Evolutionary conservation across 2,888 invertebrate genomes (phyloP), one percentile per base, ranked within the genome.

Genomic region (Prosapia bicincta): DNA sequence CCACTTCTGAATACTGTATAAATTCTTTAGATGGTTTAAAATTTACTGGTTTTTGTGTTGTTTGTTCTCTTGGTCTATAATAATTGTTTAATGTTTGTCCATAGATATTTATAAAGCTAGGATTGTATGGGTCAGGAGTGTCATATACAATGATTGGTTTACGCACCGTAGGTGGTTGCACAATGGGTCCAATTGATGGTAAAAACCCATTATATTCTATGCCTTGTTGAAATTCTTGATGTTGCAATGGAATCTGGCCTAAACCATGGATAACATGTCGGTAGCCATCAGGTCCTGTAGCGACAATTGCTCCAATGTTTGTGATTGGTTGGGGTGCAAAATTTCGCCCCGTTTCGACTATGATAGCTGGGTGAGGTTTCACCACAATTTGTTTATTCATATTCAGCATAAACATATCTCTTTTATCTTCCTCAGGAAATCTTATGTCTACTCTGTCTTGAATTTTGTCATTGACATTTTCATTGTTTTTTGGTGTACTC

Each of bases 1-100:
- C 88, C 25, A 85, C 85, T 78, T 88, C 87, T 0, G 88, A 88
- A 79, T 85, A 88, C 69, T 84, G 83, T 67, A 85, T 82, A 79
- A 84, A 85, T 83, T 78, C 72, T 24, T 79, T 76, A 9, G 79
- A 80, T 15, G 79, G 79, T 71, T 78, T 84, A 32, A 87, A 87
- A 23, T 86, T 54, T 2, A 2, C 1, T 54, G 54, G 54, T 20
- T 20, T 54, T 20, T 54, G n/a, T 20, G 54, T 54, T 54, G 54
- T 1, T 54, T 54, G 54, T 54, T 54, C 54, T 20, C 54, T 54
- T 20, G n/a, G 3, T 54, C 20, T 54, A 20, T 54, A 54, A 54
- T 20, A 54, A 54, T 54, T n/a, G 20, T 54, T 54, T n/a, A n/a
- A n/a, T 13, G 54, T 20, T 54, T 54, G 54, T 6, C 54, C 20